Evolutionary conservation across 2,113 vertebrate genomes (phyloP), one percentile per base, ranked within the genome.

Genomic region (Fukomys damarensis): DNA sequence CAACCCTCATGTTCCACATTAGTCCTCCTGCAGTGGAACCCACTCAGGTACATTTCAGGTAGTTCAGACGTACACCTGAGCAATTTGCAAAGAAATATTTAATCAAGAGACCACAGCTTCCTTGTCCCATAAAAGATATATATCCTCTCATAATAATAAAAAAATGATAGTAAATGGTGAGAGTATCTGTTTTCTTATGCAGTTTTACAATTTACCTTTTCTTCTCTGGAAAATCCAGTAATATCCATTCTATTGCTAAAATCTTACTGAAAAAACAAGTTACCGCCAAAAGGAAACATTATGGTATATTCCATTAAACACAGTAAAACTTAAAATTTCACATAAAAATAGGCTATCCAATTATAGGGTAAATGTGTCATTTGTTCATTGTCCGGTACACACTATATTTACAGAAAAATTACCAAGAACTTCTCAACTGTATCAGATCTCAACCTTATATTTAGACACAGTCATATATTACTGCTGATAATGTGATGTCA

Each of bases 381-480:
- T 98, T 98, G 98, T 98, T 98, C 98, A 98, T 98, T 98, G 98
- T 98, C 97, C 97, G 97, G 97, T 98, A 98, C 98, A 98, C 97
- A 98, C 98, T 98, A 98, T 98, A 99, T 99, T 98, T 99, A 98
- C 95, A 82, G 96, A 97, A 98, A 99, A 98, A 99, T 98, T 98
- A 98, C 98, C 97, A 97, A 97, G 97, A 98, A 84, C 97, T 97
- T 96, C 97, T 98, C 96, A 98, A 97, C 98, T 98, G 98, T 98
- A 97, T 98, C 98, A 96, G 97, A 98, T 98, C 98, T 98, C 97
- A 98, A 98, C 98, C 98, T 99, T 98, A 99, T 99, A 99, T 99
- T 99, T 99, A 99, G 98, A 99, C 99, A 98, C 98, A 98, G 98
- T 98, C 99, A 99, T 99, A 99, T 99, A 99, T 99, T 99, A 99